phyloP scores from a whole-genome alignment of 2,113 vertebrate genomes.

The Rousettus leschenaultii region DNA sequence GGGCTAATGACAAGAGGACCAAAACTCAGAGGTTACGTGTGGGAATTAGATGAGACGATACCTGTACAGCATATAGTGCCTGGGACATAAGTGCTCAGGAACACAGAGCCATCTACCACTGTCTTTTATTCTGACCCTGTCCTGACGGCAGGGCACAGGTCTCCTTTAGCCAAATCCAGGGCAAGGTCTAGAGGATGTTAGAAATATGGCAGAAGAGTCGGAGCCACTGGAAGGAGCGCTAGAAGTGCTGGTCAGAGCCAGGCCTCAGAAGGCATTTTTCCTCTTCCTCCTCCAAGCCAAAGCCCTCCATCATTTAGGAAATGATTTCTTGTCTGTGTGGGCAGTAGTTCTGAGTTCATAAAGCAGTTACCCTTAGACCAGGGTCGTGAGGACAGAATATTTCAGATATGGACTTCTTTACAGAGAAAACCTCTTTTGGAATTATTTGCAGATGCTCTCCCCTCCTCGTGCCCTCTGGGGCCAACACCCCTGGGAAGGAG shows the following conservation, averaged over 20 bases:
- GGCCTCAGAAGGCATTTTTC: neutral
- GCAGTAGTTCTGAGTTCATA: neutral
- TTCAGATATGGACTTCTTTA: neutral
- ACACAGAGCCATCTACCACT: neutral
- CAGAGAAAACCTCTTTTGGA: neutral
- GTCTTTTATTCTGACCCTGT: neutral
- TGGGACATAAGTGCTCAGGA: neutral
- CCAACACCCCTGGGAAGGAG: neutral
- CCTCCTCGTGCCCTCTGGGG: neutral
- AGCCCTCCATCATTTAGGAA: neutral
- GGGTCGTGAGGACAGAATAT: neutral
- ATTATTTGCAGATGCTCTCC: neutral
- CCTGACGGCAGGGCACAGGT: neutral
- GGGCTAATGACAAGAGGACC: neutral
- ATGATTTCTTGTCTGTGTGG: conserved; percentile 10
- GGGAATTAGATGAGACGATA: neutral
- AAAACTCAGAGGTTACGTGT: neutral
- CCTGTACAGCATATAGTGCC: neutral
- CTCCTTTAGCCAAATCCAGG: neutral
- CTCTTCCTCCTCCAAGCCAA: neutral
- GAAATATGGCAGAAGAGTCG: neutral
- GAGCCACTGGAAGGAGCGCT: neutral
- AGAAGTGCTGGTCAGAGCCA: neutral
- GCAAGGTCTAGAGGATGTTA: neutral
- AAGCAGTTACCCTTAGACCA: neutral